phyloP scores from a whole-genome alignment of 1,140 invertebrate genomes.

The Luehdorfia chinensis region DNA sequence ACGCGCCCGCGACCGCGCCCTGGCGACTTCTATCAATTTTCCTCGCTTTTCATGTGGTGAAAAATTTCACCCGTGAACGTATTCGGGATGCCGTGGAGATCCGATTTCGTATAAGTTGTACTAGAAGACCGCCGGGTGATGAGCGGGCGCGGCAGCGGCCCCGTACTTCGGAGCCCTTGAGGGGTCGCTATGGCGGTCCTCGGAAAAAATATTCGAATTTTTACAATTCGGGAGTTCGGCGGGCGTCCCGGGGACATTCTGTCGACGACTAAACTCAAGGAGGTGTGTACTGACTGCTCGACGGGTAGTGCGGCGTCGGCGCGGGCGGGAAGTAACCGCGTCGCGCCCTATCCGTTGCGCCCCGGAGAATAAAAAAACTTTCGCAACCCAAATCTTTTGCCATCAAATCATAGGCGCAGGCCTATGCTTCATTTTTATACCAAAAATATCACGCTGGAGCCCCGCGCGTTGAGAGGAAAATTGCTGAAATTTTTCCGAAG shows the following conservation, averaged over 20 bases:
- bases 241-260: neutral
- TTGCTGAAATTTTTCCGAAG: slow-evolving; percentile 61
- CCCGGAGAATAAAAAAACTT: slow-evolving; percentile 45
- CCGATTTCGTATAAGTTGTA: neutral
- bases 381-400: slow-evolving; percentile 37
- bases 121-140: neutral
- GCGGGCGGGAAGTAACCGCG: slow-evolving; percentile 36
- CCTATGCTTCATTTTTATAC: slow-evolving; percentile 23
- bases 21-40: slow-evolving; percentile 26
- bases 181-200: neutral
- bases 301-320: slow-evolving; percentile 40
- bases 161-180: slow-evolving; percentile 15
- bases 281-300: no score
- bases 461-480: slow-evolving; percentile 41
- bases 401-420: slow-evolving; percentile 50
- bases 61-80: neutral
- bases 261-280: no score
- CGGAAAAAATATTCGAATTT: slow-evolving; percentile 32
- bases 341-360: slow-evolving; percentile 40
- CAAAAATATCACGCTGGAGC: slow-evolving; percentile 26
- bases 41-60: slow-evolving; percentile 2
- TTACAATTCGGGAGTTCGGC: slow-evolving; percentile 21
- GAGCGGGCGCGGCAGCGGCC: neutral
- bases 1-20: slow-evolving; percentile 25
- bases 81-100: neutral